Conservation (phyloP, 2,888 invertebrate species). For the Tetanocera ferruginea region DNA sequence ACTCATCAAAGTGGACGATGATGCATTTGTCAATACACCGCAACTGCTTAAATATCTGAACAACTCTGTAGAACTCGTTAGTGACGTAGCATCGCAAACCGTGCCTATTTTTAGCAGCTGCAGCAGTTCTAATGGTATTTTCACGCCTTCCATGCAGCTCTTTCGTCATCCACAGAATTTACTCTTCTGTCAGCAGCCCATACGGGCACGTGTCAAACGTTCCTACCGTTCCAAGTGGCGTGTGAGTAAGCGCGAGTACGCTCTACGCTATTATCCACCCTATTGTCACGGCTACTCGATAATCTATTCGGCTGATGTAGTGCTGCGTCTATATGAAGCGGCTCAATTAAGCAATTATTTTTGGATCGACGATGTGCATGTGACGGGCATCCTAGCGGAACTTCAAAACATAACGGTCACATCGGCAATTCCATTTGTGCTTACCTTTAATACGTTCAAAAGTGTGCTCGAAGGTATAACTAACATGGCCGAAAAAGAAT, state of each 20-base stretch:
- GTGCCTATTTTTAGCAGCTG: constrained; percentile 27
- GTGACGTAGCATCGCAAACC: background rate
- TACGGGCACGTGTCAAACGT: constrained; percentile 73
- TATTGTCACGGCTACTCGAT: constrained; percentile 84
- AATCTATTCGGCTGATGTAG: constrained; percentile 77
- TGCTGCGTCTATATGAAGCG: constrained; percentile 72
- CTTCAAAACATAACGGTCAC: constrained; percentile 72
- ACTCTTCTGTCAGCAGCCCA: constrained; percentile 75
- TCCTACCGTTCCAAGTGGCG: constrained; percentile 82
- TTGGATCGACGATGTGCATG: constrained; percentile 88
- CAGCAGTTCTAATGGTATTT: constrained; percentile 43
- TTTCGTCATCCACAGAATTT: constrained; percentile 70
- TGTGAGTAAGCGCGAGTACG: constrained; percentile 78
- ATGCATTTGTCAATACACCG: constrained; percentile 80
- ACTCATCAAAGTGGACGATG: constrained; percentile 83
- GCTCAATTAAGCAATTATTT: constrained; percentile 78
- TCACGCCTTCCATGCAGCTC: constrained; percentile 41
- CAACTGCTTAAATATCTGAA: constrained; percentile 73
- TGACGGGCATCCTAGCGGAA: constrained; percentile 78
- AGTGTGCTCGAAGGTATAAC: constrained; percentile 54
- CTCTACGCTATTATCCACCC: constrained; percentile 76
- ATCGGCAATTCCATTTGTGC: constrained; percentile 56
- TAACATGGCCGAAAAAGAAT: constrained; percentile 58
- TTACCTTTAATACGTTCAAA: constrained; percentile 52
- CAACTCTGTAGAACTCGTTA: background rate